Evolutionary conservation across 2,888 invertebrate genomes (phyloP).

Genomic region (Cantharis flavilabris): DNA sequence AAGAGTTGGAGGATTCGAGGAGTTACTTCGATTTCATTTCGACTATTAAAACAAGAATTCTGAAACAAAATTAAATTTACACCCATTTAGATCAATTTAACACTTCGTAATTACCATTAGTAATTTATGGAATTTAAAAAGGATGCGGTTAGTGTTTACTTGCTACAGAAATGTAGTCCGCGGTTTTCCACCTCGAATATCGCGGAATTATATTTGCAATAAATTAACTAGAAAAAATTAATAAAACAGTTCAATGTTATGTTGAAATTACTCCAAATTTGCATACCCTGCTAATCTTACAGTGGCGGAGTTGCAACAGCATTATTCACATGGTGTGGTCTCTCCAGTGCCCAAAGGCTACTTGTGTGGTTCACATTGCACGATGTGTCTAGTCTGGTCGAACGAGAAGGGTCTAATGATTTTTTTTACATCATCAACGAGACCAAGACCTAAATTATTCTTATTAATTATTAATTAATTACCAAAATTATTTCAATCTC

Average conservation of each 20-base stretch:
- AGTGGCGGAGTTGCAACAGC: neutral
- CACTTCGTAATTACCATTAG: neutral
- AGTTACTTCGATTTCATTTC: neutral
- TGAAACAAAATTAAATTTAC: neutral
- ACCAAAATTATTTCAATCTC: neutral
- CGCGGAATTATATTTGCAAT: neutral
- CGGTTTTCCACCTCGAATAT: neutral
- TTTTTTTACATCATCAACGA: neutral
- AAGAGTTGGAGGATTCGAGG: neutral
- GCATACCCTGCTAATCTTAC: neutral
- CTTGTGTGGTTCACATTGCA: neutral
- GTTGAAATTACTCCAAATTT: neutral
- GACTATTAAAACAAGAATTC: neutral
- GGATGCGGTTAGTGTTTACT: neutral
- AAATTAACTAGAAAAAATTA: neutral
- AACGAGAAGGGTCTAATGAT: neutral
- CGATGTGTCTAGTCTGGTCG: neutral
- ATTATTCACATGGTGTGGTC: neutral
- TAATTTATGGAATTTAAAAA: neutral
- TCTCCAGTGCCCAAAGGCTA: neutral
- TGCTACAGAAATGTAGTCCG: neutral
- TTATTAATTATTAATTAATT: neutral
- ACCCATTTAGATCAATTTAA: neutral
- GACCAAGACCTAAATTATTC: neutral
- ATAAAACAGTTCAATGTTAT: neutral